A percentile compares a stretch with the other conserved stretches of the same genome.
Evolutionary conservation across 2,113 vertebrate species (phyloP).

Genomic region (Apodemus speciosus): DNA sequence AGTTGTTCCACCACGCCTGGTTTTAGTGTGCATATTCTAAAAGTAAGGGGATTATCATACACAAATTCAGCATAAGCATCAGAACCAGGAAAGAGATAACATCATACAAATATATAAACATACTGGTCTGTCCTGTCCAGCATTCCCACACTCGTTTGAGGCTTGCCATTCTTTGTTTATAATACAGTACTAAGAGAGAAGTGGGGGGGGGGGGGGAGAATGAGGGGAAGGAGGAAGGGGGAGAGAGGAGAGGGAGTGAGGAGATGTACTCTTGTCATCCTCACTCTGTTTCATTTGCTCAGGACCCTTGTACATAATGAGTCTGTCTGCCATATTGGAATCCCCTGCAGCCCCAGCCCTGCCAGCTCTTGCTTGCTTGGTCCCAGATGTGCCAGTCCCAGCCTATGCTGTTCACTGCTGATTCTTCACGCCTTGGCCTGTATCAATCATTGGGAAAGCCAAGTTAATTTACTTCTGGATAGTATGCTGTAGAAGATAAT

Average conservation of each 20-base stretch:
- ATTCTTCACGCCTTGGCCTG: neutral
- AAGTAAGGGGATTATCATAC: neutral
- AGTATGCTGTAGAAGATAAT: slow-evolving; percentile 22
- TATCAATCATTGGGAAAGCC: neutral
- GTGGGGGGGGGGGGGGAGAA: too few relatives aligned
- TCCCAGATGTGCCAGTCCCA: neutral
- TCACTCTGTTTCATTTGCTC: neutral
- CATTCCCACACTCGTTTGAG: neutral
- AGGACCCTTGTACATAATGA: neutral
- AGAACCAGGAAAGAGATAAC: slow-evolving; percentile 5
- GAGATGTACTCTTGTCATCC: neutral
- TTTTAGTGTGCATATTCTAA: neutral
- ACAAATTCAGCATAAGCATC: neutral
- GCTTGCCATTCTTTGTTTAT: neutral
- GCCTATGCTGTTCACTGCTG: neutral
- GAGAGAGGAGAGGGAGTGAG: neutral
- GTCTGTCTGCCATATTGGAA: neutral
- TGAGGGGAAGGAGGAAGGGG: neutral
- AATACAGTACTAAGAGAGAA: neutral
- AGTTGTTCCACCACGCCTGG: neutral
- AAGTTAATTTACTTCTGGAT: slow-evolving; percentile 52
- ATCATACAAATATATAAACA: neutral
- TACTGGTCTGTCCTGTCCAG: neutral
- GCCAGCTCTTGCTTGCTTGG: neutral
- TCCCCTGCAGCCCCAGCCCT: neutral